A percentile compares a stretch with the other conserved stretches of the same genome.
phyloP scores from a whole-genome alignment of 2,113 vertebrate genomes.

The human (Homo sapiens) region GRCh38 chr17:5675501-5676000 shows the following conservation, averaged over 20 bases:
- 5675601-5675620: not conserved
- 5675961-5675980: constrained; percentile 31
- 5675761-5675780: constrained; percentile 77
- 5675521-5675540: not conserved
- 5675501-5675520: constrained; percentile 53
- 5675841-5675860: constrained; percentile 81
- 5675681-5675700: not conserved
- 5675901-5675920: constrained; percentile 82
- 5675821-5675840: constrained; percentile 80
- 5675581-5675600: not conserved
- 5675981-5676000: not conserved
- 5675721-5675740: not conserved
- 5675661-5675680: not conserved
- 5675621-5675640: not conserved
- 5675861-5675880: constrained; percentile 78
- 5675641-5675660: not conserved
- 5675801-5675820: constrained; percentile 78
- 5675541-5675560: not conserved
- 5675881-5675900: constrained; percentile 76
- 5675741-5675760: constrained; percentile 70
- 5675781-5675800: constrained; percentile 78
- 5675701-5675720: constrained; percentile 23
- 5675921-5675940: constrained; percentile 81
- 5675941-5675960: constrained; percentile 70
- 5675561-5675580: accelerated